Conservation (phyloP, 2,113 vertebrate genomes). For the Sturnus vulgaris region DNA sequence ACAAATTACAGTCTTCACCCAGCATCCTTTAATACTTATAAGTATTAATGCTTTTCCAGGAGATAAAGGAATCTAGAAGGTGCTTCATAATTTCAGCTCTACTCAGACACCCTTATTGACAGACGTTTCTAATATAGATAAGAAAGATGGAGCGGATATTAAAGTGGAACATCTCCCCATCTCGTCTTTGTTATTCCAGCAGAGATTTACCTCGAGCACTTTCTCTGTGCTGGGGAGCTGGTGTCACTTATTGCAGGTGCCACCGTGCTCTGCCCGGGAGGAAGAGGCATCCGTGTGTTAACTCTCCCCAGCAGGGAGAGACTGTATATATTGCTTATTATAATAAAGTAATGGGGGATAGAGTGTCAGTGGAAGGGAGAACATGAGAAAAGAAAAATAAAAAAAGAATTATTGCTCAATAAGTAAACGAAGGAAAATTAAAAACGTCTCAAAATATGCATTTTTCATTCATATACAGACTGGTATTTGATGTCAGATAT, state of each 20-base stretch:
- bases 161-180: constrained; percentile 36
- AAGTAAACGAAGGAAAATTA: background rate
- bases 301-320: background rate
- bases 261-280: background rate
- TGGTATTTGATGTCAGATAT: background rate
- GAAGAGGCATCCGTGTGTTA: background rate
- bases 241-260: background rate
- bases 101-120: constrained; percentile 11
- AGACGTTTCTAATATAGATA: constrained; percentile 59
- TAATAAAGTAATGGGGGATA: background rate
- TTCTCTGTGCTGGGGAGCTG: background rate
- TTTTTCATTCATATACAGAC: background rate
- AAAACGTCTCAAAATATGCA: background rate
- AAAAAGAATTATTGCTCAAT: background rate
- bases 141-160: constrained; percentile 63
- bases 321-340: background rate
- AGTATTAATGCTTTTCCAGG: background rate
- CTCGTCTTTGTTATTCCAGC: constrained; percentile 22
- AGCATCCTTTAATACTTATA: background rate
- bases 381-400: background rate
- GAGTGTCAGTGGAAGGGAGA: background rate
- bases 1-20: background rate
- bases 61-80: constrained; percentile 12
- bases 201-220: constrained; percentile 6
- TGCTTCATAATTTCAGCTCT: constrained; percentile 25